These are phyloP conservation scores for Apodemia mormo DNA, from an alignment of 2,888 invertebrate genomes.

Conservation along the genomic window DNA sequence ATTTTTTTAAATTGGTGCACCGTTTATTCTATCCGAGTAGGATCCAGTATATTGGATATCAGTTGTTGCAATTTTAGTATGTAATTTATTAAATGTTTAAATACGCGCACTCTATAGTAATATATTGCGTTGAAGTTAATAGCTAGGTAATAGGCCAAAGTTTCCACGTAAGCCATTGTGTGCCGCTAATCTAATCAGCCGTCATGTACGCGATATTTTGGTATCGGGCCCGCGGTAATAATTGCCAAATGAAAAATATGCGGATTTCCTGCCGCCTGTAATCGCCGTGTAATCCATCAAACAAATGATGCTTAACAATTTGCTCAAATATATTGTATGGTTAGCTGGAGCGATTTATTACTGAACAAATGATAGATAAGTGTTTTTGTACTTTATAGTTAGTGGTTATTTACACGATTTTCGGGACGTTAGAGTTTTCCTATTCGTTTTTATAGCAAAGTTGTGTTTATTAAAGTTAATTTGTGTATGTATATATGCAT, in stretches of 20 bases:
- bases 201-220: slow-evolving; percentile 72
- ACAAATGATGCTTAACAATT: slow-evolving; percentile 48
- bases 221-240: slow-evolving; percentile 48
- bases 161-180: slow-evolving; percentile 76
- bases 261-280: slow-evolving; percentile 73
- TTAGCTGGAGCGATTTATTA: slow-evolving; percentile 64
- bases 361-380: slow-evolving; percentile 42
- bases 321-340: slow-evolving; percentile 49
- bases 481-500: no score
- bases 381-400: slow-evolving; percentile 48
- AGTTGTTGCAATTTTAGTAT: no score
- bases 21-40: no score
- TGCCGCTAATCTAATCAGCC: slow-evolving; percentile 74
- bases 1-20: no score
- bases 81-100: not conserved
- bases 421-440: not conserved
- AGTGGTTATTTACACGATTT: slow-evolving; percentile 36
- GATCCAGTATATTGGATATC: no score
- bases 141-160: slow-evolving; percentile 61
- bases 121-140: slow-evolving; percentile 21
- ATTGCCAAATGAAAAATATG: slow-evolving; percentile 79
- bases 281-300: slow-evolving; percentile 77
- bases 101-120: slow-evolving; percentile 8
- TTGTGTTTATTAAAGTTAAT: no score
- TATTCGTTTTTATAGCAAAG: not conserved